Conservation (phyloP, 1,140 invertebrate species). For the Sinella curviseta region DNA sequence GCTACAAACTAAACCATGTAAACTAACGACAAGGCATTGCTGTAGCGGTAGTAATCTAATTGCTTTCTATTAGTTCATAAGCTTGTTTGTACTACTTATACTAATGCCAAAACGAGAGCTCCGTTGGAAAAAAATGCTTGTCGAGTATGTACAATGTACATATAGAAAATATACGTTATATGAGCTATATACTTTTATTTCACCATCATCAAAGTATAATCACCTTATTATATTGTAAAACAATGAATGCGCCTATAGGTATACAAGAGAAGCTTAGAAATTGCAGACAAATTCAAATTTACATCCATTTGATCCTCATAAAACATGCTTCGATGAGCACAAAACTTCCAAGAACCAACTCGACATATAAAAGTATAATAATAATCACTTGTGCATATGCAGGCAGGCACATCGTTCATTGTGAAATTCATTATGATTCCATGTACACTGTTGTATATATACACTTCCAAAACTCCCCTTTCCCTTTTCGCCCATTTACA, state of each 20-base stretch:
- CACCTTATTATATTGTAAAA: not conserved
- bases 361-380: not conserved
- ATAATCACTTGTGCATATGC: constrained; percentile 3
- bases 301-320: constrained; percentile 27
- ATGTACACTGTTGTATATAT: too few species aligned
- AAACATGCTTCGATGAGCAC: constrained; percentile 19
- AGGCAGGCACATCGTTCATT: not conserved
- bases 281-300: constrained; percentile 24
- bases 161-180: not conserved
- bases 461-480: not conserved
- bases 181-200: not conserved
- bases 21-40: not conserved
- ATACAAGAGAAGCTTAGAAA: constrained; percentile 1
- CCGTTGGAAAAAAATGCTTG: not conserved
- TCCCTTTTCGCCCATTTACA: too few species aligned
- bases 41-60: constrained; percentile 2
- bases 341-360: not conserved
- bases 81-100: constrained; percentile 23
- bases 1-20: too few species aligned
- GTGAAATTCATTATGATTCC: not conserved
- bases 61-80: constrained; percentile 24
- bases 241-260: too few species aligned
- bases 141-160: too few species aligned
- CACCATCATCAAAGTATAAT: not conserved
- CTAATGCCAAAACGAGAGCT: not conserved